These are phyloP conservation scores for Neosilurus mollespiculum DNA, from an alignment of 2,797 vertebrate genomes.

Conservation along the genomic window DNA sequence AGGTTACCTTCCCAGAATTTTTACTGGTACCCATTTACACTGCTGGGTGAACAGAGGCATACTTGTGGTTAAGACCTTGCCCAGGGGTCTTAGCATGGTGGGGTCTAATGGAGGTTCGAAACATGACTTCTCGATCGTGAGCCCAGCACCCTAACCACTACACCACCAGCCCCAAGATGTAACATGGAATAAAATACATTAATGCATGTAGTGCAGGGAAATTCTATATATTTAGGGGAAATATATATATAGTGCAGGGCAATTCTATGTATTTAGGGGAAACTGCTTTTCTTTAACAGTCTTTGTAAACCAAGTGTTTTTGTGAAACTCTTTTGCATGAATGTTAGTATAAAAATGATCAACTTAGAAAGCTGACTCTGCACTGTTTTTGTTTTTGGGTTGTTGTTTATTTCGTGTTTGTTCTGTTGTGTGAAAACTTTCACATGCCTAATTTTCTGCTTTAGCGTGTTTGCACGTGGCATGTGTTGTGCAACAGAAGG, in stretches of 20 bases:
- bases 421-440: background rate
- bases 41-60: too few species aligned
- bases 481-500: slow-evolving; percentile 98
- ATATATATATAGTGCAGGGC: background rate
- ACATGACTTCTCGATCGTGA: too few species aligned
- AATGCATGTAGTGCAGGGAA: too few species aligned
- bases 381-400: background rate
- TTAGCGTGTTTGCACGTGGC: slow-evolving; percentile 95
- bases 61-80: too few species aligned
- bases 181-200: too few species aligned
- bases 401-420: background rate
- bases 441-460: slow-evolving; percentile 15
- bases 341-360: background rate
- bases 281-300: background rate
- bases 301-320: background rate
- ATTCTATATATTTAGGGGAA: too few species aligned
- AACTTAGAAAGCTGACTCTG: background rate
- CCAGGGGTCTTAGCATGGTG: too few species aligned
- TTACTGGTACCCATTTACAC: too few species aligned
- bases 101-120: too few species aligned
- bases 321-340: background rate
- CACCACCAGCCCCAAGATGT: too few species aligned
- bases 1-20: too few species aligned
- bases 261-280: background rate
- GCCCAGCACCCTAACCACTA: too few species aligned